These are phyloP conservation scores for Sebastes umbrosus DNA, from an alignment of 2,797 vertebrate genomes.

Conservation along the genomic window DNA sequence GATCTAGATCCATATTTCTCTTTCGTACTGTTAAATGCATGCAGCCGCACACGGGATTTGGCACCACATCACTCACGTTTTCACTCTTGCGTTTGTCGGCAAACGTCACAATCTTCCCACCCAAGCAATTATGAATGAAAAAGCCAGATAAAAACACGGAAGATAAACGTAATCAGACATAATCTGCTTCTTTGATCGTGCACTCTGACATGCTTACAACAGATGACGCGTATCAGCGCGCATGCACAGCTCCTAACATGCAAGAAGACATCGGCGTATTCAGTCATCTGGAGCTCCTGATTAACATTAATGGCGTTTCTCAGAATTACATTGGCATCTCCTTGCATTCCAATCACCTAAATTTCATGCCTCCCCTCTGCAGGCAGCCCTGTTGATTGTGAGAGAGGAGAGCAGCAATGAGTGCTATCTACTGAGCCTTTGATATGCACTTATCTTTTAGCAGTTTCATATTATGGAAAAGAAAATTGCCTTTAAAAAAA, in stretches of 20 bases:
- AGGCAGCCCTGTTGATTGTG: conserved; percentile 70
- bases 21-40: background rate
- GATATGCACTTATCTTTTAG: conserved; percentile 77
- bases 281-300: conserved; percentile 58
- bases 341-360: conserved; percentile 71
- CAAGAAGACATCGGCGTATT: conserved; percentile 25
- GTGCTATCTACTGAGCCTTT: conserved; percentile 74
- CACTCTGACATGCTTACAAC: conserved; percentile 17
- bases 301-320: conserved; percentile 73
- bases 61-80: conserved; percentile 35
- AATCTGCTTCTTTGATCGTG: conserved; percentile 18
- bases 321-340: conserved; percentile 62
- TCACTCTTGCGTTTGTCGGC: conserved; percentile 1
- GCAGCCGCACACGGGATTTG: background rate
- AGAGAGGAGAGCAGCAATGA: conserved; percentile 53
- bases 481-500: conserved; percentile 72
- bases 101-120: background rate
- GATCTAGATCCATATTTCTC: conserved; percentile 9
- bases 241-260: conserved; percentile 19
- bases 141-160: conserved; percentile 3
- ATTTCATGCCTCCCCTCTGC: conserved; percentile 71
- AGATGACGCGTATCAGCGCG: conserved; percentile 13
- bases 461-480: conserved; percentile 70
- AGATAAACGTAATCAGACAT: conserved; percentile 16
- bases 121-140: conserved; percentile 12